Base-by-base conservation (phyloP, 2,888 invertebrate genomes). In the Heteromyza rotundicornis region DNA sequence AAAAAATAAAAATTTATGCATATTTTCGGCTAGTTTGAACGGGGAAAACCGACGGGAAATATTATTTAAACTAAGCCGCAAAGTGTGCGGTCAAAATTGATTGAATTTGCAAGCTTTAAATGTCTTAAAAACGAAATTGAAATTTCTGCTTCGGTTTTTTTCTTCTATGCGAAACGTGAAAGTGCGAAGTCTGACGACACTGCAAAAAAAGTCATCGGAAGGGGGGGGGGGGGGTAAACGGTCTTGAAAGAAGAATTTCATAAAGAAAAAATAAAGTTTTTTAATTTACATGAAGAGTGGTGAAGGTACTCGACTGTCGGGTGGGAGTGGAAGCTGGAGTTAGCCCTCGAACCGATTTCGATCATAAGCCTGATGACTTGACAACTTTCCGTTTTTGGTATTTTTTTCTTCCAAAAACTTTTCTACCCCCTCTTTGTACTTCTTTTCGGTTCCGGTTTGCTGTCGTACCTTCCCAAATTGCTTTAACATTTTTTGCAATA, bases 41-140 rank as follows among this genome's bases (percentile, higher is more conserved):
- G 32, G 16, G 57, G 23, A 22, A 73, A 69, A 64, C 55, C 59
- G 63, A 32, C 12, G 12, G 32, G 5, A 40, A 40, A 40, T 40
- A 40, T 40, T n/a, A 40, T n/a, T 3, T 3, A n/a, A 40, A 40
- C 16, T 7, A 14, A 40, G n/a, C 8, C 12, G 32, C 32, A 32
- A 32, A 8, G 32, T 32, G 32, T 12, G 12, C 12, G 12, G n/a
- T n/a, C n/a, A n/a, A n/a, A n/a, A n/a, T n/a, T n/a, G n/a, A 8
- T 32, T 32, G 32, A 32, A 8, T 32, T 32, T 32, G 32, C 7
- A 32, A 12, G 32, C 5, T 5, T 32, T 32, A 32, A 32, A 32
- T 8, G 32, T 12, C 32, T 32, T 32, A 8, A 32, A 32, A 8
- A 5, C 32, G 7, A 32, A 32, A 8, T 32, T 8, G 12, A 32